These are phyloP conservation scores for Sterrhoptilus dennistouni DNA, from an alignment of 2,113 vertebrate species.

Conservation along the genomic window DNA sequence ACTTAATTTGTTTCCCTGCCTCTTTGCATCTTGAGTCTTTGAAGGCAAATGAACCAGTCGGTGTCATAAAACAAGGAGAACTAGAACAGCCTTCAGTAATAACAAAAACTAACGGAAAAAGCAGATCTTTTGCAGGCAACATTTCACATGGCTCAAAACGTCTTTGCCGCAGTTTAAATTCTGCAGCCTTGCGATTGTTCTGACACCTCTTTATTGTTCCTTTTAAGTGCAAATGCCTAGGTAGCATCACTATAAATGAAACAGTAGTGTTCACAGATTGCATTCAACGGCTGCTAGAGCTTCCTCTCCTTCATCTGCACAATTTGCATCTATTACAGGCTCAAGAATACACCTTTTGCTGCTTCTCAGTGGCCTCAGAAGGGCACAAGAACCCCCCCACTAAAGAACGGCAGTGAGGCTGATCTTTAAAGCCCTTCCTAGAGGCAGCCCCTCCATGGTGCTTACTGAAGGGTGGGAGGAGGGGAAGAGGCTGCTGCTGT, in stretches of 20 bases:
- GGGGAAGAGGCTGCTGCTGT: neutral
- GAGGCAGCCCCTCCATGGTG: neutral
- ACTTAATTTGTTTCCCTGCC: conserved; percentile 61
- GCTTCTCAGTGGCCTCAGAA: conserved; percentile 15
- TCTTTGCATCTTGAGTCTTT: conserved; percentile 43
- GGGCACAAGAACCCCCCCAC: neutral
- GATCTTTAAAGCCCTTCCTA: neutral
- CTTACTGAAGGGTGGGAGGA: neutral
- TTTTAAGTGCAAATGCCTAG: conserved; percentile 49
- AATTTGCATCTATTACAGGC: conserved; percentile 38
- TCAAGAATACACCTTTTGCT: neutral
- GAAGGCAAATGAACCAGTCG: conserved; percentile 65
- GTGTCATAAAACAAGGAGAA: conserved; percentile 64
- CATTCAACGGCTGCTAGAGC: conserved; percentile 8
- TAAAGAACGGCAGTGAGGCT: neutral
- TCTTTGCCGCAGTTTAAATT: conserved; percentile 39
- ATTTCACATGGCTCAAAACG: conserved; percentile 26
- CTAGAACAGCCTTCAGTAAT: conserved; percentile 66
- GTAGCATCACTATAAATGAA: conserved; percentile 55
- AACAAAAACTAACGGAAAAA: conserved; percentile 57
- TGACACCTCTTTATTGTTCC: conserved; percentile 39
- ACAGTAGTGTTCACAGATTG: conserved; percentile 39
- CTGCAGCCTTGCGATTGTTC: conserved; percentile 22
- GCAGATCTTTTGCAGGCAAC: conserved; percentile 51
- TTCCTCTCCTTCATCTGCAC: conserved; percentile 24